These are phyloP conservation scores for Zaprionus nigranus DNA, from an alignment of 1,140 invertebrate genomes.

Conservation along the genomic window DNA sequence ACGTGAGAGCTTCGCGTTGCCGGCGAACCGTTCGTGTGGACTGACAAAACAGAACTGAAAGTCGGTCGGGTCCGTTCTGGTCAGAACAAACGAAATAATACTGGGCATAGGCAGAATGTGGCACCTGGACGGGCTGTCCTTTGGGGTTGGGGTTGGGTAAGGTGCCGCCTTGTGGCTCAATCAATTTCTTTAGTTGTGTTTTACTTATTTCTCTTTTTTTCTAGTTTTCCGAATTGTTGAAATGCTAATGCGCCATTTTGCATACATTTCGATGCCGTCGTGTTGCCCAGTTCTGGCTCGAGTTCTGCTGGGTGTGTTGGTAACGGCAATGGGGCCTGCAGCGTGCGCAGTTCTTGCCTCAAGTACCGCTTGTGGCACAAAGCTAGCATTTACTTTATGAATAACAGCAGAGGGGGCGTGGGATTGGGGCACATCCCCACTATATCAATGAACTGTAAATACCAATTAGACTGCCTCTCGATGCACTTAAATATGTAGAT, in stretches of 20 bases:
- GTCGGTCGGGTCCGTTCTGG: conserved; percentile 36
- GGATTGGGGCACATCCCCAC: neutral
- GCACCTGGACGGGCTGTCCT: neutral
- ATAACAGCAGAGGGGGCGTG: neutral
- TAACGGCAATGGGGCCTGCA: conserved; percentile 7
- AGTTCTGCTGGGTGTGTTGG: conserved; percentile 6
- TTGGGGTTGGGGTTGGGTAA: conserved; percentile 1
- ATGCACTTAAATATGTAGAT: conserved; percentile 29
- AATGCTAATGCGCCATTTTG: conserved; percentile 83
- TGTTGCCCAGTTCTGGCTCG: conserved; percentile 42
- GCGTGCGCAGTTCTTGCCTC: neutral
- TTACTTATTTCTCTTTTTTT: conserved; percentile 29
- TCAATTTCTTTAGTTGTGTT: conserved; percentile 60
- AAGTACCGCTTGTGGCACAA: neutral
- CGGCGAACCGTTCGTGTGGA: conserved; percentile 66
- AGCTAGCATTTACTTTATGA: conserved; percentile 1
- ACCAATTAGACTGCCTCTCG: conserved; percentile 10
- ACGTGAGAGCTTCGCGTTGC: conserved; percentile 1
- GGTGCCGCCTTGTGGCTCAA: conserved; percentile 48
- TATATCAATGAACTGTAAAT: conserved; percentile 17
- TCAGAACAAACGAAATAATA: conserved; percentile 70
- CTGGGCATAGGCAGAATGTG: conserved; percentile 47
- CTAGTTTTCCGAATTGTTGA: conserved; percentile 62
- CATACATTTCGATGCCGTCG: conserved; percentile 64
- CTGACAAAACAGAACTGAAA: conserved; percentile 73